Evolutionary conservation across 2,113 vertebrate species (phyloP), one percentile per base, ranked within the genome.

Genomic region (Dascyllus trimaculatus): DNA sequence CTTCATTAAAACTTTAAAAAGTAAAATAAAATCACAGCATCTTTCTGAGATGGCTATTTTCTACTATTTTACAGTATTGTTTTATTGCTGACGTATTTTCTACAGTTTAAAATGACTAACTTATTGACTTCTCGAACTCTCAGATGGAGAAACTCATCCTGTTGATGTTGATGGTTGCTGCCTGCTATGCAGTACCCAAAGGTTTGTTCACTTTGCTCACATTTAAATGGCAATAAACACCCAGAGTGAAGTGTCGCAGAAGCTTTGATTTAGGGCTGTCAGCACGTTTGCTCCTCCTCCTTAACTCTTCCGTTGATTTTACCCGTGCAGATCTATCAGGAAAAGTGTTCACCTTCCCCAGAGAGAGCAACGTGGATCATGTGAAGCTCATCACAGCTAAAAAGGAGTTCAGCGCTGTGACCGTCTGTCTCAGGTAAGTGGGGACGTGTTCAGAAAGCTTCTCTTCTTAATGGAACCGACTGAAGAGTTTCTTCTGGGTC

Each of bases 261-360:
- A n/a, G n/a, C n/a, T n/a, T n/a, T n/a, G n/a, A n/a, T n/a, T n/a
- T n/a, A n/a, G n/a, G n/a, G n/a, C n/a, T 49, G 40, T 43, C 2
- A 15, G 4, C 15, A 15, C n/a, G n/a, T 17, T 9, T 71, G 57
- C 14, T 51, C 15, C 10, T 13, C 11, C n/a, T n/a, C n/a, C n/a
- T n/a, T n/a, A n/a, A n/a, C n/a, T n/a, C n/a, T n/a, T n/a, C n/a
- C n/a, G n/a, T n/a, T n/a, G n/a, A n/a, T n/a, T n/a, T n/a, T n/a
- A n/a, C 19, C 1, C 53, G 10, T 66, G 57, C 70, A 87, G 80
- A 89, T 85, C 66, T 87, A 19, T 73, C 79, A 10, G 78, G 82
- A 11, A 85, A 90, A 85, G 72, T 83, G 14, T 70, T 90, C 7
- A 74, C 72, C 58, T 90, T 90, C 49, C 68, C 88, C 13, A 57